Evolutionary conservation across 2,888 invertebrate genomes (phyloP).

Genomic region (Hipparchia sbordonii): DNA sequence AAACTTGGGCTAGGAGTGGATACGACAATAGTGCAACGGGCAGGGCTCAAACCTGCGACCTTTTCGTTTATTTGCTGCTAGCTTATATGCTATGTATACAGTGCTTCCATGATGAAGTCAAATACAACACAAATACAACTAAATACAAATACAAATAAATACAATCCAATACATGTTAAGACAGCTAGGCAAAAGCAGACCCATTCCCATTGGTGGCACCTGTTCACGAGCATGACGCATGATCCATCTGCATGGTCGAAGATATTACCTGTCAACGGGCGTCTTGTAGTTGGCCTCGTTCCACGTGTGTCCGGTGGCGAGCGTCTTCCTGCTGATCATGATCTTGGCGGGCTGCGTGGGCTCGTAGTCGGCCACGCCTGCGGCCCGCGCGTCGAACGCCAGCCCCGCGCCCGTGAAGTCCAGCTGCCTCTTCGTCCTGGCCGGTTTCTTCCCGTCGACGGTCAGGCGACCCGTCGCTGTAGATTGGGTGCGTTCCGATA

Average conservation of each 20-base stretch:
- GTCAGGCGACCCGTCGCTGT: constrained; percentile 58
- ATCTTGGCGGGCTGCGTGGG: constrained; percentile 72
- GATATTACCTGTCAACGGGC: constrained; percentile 68
- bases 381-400: constrained; percentile 57
- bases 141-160: too few species aligned
- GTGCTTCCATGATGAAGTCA: too few species aligned
- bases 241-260: neutral
- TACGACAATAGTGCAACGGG: too few species aligned
- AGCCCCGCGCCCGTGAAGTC: constrained; percentile 69
- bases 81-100: too few species aligned
- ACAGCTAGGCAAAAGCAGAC: too few species aligned
- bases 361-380: constrained; percentile 63
- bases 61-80: too few species aligned
- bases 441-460: constrained; percentile 59
- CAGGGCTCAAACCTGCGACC: too few species aligned
- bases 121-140: too few species aligned
- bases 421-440: constrained; percentile 67
- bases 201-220: too few species aligned
- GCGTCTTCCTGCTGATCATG: constrained; percentile 75
- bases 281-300: constrained; percentile 76
- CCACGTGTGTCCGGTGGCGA: constrained; percentile 77
- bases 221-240: too few species aligned
- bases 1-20: too few species aligned
- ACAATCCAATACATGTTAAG: too few species aligned
- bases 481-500: constrained; percentile 65